Evolutionary conservation across 2,888 invertebrate genomes (phyloP), one percentile per base, ranked within the genome.

Genomic region (Cheilosia impressa): DNA sequence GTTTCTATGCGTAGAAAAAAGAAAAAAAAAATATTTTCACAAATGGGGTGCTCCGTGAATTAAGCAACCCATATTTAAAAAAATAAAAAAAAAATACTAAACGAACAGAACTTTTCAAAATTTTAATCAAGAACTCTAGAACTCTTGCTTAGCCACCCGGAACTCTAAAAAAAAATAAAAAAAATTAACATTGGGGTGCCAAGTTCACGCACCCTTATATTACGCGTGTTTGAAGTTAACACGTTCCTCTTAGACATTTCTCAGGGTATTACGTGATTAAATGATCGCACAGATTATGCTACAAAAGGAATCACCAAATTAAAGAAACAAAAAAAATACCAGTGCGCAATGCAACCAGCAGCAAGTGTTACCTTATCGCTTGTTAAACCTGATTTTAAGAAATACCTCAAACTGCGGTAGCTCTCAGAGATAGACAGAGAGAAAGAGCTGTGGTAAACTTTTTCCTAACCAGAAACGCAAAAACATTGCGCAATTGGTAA

Each of bases 391-490:
- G 77, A 58, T 66, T 77, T 69, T 55, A 62, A 69, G 60, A 75
- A 55, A 65, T 65, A 63, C 24, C 27, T 15, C 57, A 65, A 22
- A 45, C 52, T 38, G 71, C 24, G 52, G 34, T 50, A 31, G 27
- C 57, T 31, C 38, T 27, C 19, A 38, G 38, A 41, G 22, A 66
- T n/a, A 17, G 9, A 15, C 38, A 58, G 43, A 52, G 3, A n/a
- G 31, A 76, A 19, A 57, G 50, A 47, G 22, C 24, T 41, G 63
- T 50, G 63, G 57, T 76, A 22, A 47, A 72, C 82, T 13, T 77
- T 77, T 82, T 82, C 77, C 77, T 82, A 77, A 72, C 82, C 82
- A 82, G 82, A 82, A 82, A 82, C 62, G 55, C 77, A 72, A 82
- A 82, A 72, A 55, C 65, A 43, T 82, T 82, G 71, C 82, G 71